A percentile compares a stretch with the other conserved stretches of the same genome.
Conservation (phyloP, 2,888 invertebrate genomes). For the Strigamia crassipes region DNA sequence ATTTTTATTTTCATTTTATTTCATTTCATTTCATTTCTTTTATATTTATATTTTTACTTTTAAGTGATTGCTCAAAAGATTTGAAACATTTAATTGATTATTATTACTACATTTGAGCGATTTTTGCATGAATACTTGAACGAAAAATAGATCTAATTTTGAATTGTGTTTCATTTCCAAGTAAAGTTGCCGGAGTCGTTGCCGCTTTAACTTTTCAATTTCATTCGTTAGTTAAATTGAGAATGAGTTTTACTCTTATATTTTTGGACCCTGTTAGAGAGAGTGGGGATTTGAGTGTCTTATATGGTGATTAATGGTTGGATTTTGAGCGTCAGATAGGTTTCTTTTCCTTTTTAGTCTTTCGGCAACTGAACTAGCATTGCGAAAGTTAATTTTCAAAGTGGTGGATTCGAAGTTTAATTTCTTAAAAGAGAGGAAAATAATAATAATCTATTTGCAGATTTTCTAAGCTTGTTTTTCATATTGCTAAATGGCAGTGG, state of each 20-base stretch:
- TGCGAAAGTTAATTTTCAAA: constrained; percentile 30
- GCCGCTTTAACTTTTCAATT: not conserved
- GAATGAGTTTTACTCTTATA: constrained; percentile 23
- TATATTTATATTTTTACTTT: too few relatives aligned
- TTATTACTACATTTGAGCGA: not conserved
- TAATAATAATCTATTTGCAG: not conserved
- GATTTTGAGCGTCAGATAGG: constrained; percentile 21
- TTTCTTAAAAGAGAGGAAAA: not conserved
- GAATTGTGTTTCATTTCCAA: not conserved
- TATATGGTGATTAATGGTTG: constrained; percentile 22
- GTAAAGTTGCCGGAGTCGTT: not conserved
- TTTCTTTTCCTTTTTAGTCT: not conserved
- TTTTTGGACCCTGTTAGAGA: constrained; percentile 1
- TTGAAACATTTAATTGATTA: not conserved
- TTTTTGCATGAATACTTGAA: not conserved
- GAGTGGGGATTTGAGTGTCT: constrained; percentile 20
- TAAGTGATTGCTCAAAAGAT: not conserved
- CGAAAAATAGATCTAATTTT: not conserved
- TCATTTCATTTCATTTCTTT: too few relatives aligned
- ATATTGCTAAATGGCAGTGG: not conserved
- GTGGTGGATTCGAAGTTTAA: not conserved
- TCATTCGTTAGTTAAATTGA: constrained; percentile 22
- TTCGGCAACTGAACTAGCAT: constrained; percentile 2
- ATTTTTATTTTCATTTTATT: not conserved
- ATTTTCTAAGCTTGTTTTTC: not conserved